Percentiles rank a stretch among this genome's conserved stretches.
Conservation (phyloP, 2,113 vertebrate species). For the Bos javanicus region DNA sequence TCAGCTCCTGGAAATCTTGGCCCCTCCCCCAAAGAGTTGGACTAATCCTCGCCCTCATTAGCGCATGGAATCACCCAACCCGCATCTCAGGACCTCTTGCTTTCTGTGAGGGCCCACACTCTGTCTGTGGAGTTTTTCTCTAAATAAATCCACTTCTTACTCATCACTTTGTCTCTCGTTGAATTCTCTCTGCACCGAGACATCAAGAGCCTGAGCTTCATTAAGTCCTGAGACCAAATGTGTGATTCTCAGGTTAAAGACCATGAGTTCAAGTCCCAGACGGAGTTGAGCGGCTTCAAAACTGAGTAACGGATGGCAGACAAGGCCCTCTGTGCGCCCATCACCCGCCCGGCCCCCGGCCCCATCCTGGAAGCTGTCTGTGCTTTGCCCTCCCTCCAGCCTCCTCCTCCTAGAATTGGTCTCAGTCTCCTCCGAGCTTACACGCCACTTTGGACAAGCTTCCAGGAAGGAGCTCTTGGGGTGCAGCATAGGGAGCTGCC, state of each 20-base stretch:
- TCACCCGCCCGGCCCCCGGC: rapidly evolving
- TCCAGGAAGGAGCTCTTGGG: neutral
- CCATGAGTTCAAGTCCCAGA: neutral
- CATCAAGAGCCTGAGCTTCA: neutral
- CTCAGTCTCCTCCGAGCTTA: neutral
- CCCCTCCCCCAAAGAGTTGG: neutral
- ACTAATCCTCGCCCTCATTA: neutral
- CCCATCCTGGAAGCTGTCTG: neutral
- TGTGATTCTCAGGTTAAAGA: neutral
- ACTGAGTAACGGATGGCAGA: rapidly evolving
- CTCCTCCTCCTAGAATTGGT: neutral
- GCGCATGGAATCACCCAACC: neutral
- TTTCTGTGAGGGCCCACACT: neutral
- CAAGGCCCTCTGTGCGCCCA: rapidly evolving
- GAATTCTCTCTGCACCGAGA: neutral
- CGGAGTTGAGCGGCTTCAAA: rapidly evolving
- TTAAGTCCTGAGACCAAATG: neutral
- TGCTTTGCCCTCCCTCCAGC: rapidly evolving
- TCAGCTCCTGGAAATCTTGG: neutral
- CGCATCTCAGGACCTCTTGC: neutral
- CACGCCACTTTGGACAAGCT: rapidly evolving
- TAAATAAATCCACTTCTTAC: neutral
- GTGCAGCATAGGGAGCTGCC: rapidly evolving
- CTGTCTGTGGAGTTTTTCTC: neutral
- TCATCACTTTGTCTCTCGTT: neutral